These are phyloP conservation scores for Hucho hucho DNA, from an alignment of 2,113 vertebrate genomes.

Conservation along the genomic window DNA sequence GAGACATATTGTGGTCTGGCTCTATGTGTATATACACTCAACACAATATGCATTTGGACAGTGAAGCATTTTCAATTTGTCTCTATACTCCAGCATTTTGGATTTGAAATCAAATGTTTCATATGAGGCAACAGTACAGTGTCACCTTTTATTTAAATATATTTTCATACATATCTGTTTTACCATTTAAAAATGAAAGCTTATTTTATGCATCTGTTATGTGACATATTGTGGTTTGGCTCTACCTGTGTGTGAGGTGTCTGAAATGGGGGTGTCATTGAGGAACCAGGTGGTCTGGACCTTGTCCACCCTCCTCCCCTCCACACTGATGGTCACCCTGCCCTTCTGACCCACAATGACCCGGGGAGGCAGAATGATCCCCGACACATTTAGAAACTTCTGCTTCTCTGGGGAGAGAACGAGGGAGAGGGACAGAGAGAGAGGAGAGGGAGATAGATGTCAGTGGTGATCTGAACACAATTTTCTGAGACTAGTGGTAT, in stretches of 20 bases:
- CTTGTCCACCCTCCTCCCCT: constrained; percentile 70
- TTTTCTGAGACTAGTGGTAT: too few species aligned
- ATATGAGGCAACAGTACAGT: too few species aligned
- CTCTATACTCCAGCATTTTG: too few species aligned
- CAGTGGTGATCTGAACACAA: background rate
- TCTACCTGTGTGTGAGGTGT: constrained; percentile 67
- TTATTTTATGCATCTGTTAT: too few species aligned
- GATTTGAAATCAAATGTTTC: too few species aligned
- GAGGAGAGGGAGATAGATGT: background rate
- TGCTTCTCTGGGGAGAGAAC: constrained; percentile 64
- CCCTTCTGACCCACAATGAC: constrained; percentile 73
- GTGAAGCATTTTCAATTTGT: too few species aligned
- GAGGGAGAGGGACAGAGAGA: background rate
- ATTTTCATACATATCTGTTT: too few species aligned
- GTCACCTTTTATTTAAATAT: too few species aligned
- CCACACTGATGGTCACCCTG: constrained; percentile 70
- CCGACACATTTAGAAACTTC: constrained; percentile 73
- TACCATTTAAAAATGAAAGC: too few species aligned
- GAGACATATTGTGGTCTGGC: too few species aligned
- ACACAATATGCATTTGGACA: too few species aligned
- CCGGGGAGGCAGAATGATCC: constrained; percentile 72
- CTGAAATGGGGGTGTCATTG: constrained; percentile 67
- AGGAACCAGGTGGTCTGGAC: constrained; percentile 75
- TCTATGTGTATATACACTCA: too few species aligned
- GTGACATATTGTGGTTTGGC: background rate